Conservation (phyloP, 1,140 invertebrate species). For the Lepidostoma basale region DNA sequence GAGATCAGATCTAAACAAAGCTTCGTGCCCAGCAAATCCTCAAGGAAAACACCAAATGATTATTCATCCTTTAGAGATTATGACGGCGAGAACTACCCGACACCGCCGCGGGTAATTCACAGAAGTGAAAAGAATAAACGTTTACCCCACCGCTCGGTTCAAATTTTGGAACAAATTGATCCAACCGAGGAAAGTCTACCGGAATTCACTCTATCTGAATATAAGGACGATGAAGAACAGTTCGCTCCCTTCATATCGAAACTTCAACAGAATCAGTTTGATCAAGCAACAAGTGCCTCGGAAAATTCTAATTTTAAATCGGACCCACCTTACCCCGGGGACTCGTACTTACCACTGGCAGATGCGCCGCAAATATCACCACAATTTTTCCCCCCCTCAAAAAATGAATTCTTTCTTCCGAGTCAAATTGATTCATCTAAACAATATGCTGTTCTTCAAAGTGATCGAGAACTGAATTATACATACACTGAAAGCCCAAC, state of each 20-base stretch:
- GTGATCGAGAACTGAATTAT: no score
- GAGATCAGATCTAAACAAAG: slow-evolving; percentile 1
- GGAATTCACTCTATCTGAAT: neutral
- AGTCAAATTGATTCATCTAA: neutral
- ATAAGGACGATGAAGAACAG: neutral
- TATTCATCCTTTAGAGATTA: no score
- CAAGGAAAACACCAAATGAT: no score
- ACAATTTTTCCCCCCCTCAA: neutral
- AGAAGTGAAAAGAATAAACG: no score
- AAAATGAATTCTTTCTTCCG: neutral
- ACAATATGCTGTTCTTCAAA: neutral
- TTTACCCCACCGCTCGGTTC: no score
- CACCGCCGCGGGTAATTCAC: no score
- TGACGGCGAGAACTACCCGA: no score
- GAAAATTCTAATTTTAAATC: neutral
- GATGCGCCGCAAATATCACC: neutral
- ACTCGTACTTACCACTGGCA: neutral
- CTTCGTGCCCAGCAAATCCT: no score
- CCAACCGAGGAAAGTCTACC: no score
- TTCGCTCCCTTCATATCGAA: neutral
- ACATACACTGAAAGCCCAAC: no score
- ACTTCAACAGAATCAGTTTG: neutral
- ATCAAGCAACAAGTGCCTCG: neutral
- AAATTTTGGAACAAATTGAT: no score
- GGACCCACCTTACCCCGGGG: neutral